A percentile compares a stretch with the other conserved stretches of the same genome.
These are phyloP conservation scores for Reticulitermes lucifugus DNA, from an alignment of 2,888 invertebrate genomes.

Conservation along the genomic window DNA sequence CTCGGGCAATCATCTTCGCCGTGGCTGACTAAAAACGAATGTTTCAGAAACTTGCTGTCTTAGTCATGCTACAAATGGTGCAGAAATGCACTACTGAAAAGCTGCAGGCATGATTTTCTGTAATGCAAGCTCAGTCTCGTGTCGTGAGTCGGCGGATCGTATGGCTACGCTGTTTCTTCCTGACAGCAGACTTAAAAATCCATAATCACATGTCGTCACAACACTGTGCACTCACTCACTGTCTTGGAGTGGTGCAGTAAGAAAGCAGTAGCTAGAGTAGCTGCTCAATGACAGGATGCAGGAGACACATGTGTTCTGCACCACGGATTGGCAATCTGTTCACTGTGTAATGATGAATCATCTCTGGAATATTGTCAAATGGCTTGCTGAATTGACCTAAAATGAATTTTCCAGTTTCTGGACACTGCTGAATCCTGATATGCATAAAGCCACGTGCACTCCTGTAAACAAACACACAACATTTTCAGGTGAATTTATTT, in stretches of 20 bases:
- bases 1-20: no score
- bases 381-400: conserved; percentile 94
- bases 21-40: not conserved
- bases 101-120: not conserved
- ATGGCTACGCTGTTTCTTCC: not conserved
- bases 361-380: conserved; percentile 92
- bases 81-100: not conserved
- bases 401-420: conserved; percentile 82
- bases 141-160: not conserved
- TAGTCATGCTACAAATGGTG: not conserved
- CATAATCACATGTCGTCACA: not conserved
- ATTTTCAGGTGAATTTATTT: not conserved
- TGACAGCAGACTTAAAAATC: not conserved
- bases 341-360: conserved; percentile 93
- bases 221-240: not conserved
- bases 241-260: not conserved
- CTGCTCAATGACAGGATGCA: conserved; percentile 91
- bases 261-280: conserved; percentile 67
- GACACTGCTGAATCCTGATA: conserved; percentile 89
- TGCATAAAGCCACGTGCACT: conserved; percentile 97
- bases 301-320: conserved; percentile 95
- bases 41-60: not conserved
- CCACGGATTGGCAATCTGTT: conserved; percentile 95
- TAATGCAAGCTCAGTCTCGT: not conserved
- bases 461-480: conserved; percentile 67